These are phyloP conservation scores for Saturnia pavonia DNA, from an alignment of 2,888 invertebrate species.

Conservation along the genomic window DNA sequence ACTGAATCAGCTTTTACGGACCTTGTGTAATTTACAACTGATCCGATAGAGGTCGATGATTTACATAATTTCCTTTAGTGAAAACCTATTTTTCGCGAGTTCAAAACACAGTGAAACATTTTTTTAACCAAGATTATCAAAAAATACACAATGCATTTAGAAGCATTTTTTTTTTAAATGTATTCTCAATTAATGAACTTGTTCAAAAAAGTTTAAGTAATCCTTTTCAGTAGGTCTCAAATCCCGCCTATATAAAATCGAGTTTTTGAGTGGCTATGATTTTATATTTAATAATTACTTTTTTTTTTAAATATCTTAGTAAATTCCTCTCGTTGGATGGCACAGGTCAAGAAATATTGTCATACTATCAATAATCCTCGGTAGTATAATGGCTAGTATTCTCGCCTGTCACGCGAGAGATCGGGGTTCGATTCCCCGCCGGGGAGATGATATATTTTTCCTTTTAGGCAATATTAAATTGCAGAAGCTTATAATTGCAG, in stretches of 20 bases:
- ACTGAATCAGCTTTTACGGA: neutral
- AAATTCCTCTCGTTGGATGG: neutral
- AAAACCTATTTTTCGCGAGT: no score
- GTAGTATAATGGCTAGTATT: conserved; percentile 6
- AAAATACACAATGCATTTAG: no score
- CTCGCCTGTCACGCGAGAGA: conserved; percentile 12
- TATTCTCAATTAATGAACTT: no score
- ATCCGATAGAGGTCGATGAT: neutral
- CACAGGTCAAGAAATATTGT: neutral
- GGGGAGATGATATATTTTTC: neutral
- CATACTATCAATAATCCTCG: conserved; percentile 1
- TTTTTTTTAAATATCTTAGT: neutral
- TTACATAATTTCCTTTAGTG: neutral
- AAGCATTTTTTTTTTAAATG: no score
- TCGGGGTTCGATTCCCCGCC: conserved; percentile 12
- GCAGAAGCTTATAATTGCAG: neutral
- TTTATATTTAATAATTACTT: neutral
- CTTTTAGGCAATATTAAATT: neutral
- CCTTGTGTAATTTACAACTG: neutral
- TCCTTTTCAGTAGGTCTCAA: no score
- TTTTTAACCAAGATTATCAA: no score
- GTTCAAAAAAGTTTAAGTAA: no score
- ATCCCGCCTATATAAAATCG: no score
- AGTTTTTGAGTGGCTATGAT: no score
- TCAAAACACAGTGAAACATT: neutral